A percentile compares a stretch with the other conserved stretches of the same genome.
phyloP scores from a whole-genome alignment of 1,140 invertebrate species.

The Danaus plexippus region DNA sequence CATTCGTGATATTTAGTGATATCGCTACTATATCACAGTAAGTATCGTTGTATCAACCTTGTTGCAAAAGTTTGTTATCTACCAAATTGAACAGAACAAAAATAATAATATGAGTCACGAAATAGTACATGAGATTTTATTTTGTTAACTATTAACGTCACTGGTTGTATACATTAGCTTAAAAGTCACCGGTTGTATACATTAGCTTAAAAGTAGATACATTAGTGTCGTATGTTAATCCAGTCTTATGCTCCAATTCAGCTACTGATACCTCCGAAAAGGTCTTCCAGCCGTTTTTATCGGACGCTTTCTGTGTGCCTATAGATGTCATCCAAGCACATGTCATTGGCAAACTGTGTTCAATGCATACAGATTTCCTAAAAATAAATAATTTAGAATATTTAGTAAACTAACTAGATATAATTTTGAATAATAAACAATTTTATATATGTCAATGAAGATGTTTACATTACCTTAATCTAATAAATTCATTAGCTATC shows the following conservation, averaged over 20 bases:
- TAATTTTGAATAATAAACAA: not conserved
- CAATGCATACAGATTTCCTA: constrained; percentile 1
- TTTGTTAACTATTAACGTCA: not conserved
- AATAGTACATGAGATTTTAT: too few relatives aligned
- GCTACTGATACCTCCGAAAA: not conserved
- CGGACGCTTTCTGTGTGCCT: constrained; percentile 6
- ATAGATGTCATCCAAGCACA: constrained; percentile 6
- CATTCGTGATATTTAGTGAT: too few relatives aligned
- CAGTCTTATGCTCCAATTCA: not conserved
- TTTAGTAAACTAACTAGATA: not conserved
- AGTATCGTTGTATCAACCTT: too few relatives aligned
- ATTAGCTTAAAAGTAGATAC: not conserved
- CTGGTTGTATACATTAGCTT: constrained; percentile 6
- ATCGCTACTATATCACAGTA: too few relatives aligned
- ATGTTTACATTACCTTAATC: constrained; percentile 1
- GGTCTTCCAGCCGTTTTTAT: constrained; percentile 1
- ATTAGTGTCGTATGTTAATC: not conserved
- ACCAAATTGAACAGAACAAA: too few relatives aligned
- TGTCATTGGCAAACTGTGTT: constrained; percentile 5
- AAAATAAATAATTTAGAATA: not conserved
- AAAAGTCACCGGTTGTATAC: constrained; percentile 4
- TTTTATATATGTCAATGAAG: not conserved
- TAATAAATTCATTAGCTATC: constrained; percentile 5
- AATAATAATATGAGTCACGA: too few relatives aligned
- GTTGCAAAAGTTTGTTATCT: too few relatives aligned